These are phyloP conservation scores for Megathymus violae DNA, from an alignment of 1,140 invertebrate genomes.

Conservation along the genomic window DNA sequence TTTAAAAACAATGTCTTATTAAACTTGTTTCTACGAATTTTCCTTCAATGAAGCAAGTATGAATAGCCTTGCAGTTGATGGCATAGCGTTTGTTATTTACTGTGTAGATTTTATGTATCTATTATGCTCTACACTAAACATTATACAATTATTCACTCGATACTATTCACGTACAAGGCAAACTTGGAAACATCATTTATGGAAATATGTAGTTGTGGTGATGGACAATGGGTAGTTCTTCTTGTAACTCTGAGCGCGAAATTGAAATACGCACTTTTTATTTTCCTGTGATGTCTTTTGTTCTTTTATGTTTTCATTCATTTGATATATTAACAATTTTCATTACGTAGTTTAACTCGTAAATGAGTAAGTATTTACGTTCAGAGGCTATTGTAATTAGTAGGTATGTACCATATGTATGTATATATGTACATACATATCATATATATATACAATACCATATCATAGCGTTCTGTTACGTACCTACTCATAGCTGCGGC, in stretches of 20 bases:
- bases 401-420: too few relatives aligned
- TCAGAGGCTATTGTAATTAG: too few relatives aligned
- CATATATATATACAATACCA: too few relatives aligned
- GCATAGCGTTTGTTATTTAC: not conserved
- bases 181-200: constrained; percentile 3
- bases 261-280: not conserved
- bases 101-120: not conserved
- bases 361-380: too few relatives aligned
- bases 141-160: constrained; percentile 7
- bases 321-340: not conserved
- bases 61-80: too few relatives aligned
- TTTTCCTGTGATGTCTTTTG: not conserved
- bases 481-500: too few relatives aligned
- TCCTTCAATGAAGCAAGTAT: too few relatives aligned
- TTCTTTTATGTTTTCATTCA: not conserved
- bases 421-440: too few relatives aligned
- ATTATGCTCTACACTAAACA: not conserved
- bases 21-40: too few relatives aligned
- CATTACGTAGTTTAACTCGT: not conserved
- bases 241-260: not conserved
- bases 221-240: constrained; percentile 2
- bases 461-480: too few relatives aligned
- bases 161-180: constrained; percentile 5
- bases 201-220: not conserved
- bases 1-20: too few relatives aligned